Evolutionary conservation across 2,113 vertebrate genomes (phyloP), one percentile per base, ranked within the genome.

Genomic region (Cynopterus brachyotis): DNA sequence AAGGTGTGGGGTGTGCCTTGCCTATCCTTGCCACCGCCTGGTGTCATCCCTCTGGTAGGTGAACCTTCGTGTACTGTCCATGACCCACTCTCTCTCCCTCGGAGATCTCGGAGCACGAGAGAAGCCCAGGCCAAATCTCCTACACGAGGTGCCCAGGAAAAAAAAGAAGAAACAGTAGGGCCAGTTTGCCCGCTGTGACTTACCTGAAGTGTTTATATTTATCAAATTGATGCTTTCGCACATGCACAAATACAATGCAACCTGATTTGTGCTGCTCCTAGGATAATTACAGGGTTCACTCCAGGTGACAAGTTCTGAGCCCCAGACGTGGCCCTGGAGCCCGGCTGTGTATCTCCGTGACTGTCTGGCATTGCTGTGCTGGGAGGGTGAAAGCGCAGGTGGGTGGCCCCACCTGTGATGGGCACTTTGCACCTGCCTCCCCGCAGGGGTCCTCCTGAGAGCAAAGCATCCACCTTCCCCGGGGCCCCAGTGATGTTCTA

Each of bases 401-500:
- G 0, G 10, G 30, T 7, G 1, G 42, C 3, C 45, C 64, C 37
- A 4, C 24, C 20, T 19, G 5, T 42, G 78, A 26, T 0, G n/a
- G 37, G 6, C 0, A 20, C 24, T 47, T 28, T 17, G 30, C 17
- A 4, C 35, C 83, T 30, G 26, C 70, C 60, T 11, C 15, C 42
- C 24, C 1, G 1, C 45, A 17, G 17, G 42, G 45, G 24, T 11
- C 35, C 11, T 69, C 28, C 24, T 64, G 60, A 83, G 8, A 42
- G 47, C 64, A 40, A 47, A 80, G 81, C 37, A 64, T 30, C 1
- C 8, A 8, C 40, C 59, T 37, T 42, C 87, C 40, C 66, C 35
- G 32, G 20, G 55, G 5, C 13, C 37, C 24, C 1, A 0, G 30
- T 4, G 10, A 4, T n/a, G 30, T 30, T 45, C 35, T 8, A 0